phyloP scores from a whole-genome alignment of 35 echinoderm and acorn worm genomes.

The Ophioderma brevispina region DNA sequence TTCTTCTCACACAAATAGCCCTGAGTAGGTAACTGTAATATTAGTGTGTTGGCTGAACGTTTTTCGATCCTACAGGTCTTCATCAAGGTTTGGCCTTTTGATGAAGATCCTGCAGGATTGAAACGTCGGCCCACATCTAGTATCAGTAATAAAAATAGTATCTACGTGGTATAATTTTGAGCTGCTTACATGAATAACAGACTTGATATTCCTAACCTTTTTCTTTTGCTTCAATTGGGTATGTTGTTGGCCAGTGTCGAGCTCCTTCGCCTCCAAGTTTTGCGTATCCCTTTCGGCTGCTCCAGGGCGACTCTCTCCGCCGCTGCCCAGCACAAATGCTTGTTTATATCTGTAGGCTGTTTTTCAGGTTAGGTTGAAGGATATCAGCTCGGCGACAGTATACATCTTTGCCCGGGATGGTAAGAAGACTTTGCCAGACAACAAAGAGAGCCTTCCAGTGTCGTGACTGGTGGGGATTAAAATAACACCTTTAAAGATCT shows the following conservation, averaged over 20 bases:
- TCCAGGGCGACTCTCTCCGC: constrained; percentile 83
- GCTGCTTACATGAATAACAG: no score
- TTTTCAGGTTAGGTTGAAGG: constrained; percentile 74
- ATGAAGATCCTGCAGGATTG: no score
- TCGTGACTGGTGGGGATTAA: constrained; percentile 47
- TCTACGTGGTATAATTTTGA: no score
- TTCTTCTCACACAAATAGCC: no score
- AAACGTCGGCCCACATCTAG: no score
- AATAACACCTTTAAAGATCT: no score
- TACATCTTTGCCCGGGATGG: constrained; percentile 51
- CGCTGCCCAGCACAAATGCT: constrained; percentile 85
- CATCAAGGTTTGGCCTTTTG: no score
- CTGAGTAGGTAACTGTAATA: no score
- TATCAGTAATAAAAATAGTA: no score
- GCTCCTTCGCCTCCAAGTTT: constrained; percentile 88
- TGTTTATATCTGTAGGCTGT: constrained; percentile 85
- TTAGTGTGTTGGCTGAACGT: no score
- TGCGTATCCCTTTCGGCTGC: constrained; percentile 72
- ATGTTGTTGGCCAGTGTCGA: constrained; percentile 94
- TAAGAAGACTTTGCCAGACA: constrained; percentile 78
- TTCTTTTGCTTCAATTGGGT: constrained; percentile 40
- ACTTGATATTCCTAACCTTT: no score
- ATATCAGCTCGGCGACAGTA: constrained; percentile 73
- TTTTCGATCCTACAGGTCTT: no score
- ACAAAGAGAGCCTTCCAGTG: constrained; percentile 96